Evolutionary conservation across 2,888 invertebrate genomes (phyloP), one percentile per base, ranked within the genome.

Genomic region (Linnaemya tessellans): DNA sequence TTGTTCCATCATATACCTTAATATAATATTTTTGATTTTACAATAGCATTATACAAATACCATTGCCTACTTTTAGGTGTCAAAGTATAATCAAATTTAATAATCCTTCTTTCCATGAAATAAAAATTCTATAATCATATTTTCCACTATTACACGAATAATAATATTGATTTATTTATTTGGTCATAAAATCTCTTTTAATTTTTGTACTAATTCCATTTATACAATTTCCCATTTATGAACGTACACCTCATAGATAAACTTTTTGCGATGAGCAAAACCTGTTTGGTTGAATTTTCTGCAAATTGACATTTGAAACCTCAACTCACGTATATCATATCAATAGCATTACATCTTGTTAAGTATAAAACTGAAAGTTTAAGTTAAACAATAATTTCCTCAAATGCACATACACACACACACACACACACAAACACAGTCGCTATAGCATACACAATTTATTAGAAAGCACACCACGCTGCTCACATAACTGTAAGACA

Each of bases 261-360:
- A 46, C 35, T 60, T 35, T 1, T 60, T 22, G 43, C 18, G n/a
- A 3, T n/a, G 70, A 58, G 49, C 9, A 49, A 38, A 74, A 25
- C 38, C n/a, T 64, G 38, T 51, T n/a, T n/a, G n/a, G 9, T 71
- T 43, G 10, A 13, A 10, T 41, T 38, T 64, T 38, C 3, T 25
- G 22, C 38, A 46, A 56, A 79, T 73, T 83, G 73, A 73, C 67
- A 83, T 78, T 62, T 78, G n/a, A 68, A 83, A 83, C 73, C 65
- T 81, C 30, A 46, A 49, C 81, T 71, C 84, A 79, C 41, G 41
- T 41, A 82, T 67, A 79, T 58, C 70, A 65, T 74, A 60, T 74
- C 74, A 84, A 84, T 84, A 79, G 67, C 73, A 62, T 18, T 58
- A 51, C 22, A 38, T 38, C 41, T 60, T 22, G 18, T 10, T 13